Evolutionary conservation across 2,797 vertebrate genomes (phyloP), one percentile per base, ranked within the genome.

Genomic region (Eurystomus glaucurus): DNA sequence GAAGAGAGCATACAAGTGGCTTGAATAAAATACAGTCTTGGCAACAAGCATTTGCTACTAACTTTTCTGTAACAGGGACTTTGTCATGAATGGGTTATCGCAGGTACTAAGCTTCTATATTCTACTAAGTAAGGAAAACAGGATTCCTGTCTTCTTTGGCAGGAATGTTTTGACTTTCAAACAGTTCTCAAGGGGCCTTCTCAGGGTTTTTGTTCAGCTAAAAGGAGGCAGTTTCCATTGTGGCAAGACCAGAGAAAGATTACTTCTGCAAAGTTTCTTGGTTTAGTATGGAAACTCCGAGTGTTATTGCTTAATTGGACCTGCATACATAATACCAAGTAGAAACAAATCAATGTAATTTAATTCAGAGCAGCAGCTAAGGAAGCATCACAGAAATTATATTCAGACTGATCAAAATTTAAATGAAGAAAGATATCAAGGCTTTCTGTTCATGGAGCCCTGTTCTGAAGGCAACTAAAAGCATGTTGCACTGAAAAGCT

Each of bases 341-440:
- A 71, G 80, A 55, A 70, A 96, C 8, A 85, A 93, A 88, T 85
- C 58, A 78, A 52, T 82, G 54, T 58, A 39, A 92, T 90, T 94
- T 86, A 79, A 81, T 96, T 50, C 70, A 60, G 76, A 90, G 62
- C 4, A 72, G 29, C 20, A 79, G 43, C 50, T 90, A 84, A 95
- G 54, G 65, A 94, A 81, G 22, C 19, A 13, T 79, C 45, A 86
- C 1, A 50, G 79, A 93, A 95, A 86, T 79, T 2, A 23, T 57
- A 55, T 65, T 78, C 61, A 79, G 33, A 65, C 46, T 75, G 69
- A 84, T 60, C 54, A 79, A 93, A 94, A 95, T 90, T 88, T 81
- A 93, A 88, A 92, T 76, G 37, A 93, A 90, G 51, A 78, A 78
- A 61, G 22, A 29, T 76, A 76, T 45, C 57, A 65, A 69, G 22